Conservation (phyloP, 2,113 vertebrate species). For the Nibea albiflora region DNA sequence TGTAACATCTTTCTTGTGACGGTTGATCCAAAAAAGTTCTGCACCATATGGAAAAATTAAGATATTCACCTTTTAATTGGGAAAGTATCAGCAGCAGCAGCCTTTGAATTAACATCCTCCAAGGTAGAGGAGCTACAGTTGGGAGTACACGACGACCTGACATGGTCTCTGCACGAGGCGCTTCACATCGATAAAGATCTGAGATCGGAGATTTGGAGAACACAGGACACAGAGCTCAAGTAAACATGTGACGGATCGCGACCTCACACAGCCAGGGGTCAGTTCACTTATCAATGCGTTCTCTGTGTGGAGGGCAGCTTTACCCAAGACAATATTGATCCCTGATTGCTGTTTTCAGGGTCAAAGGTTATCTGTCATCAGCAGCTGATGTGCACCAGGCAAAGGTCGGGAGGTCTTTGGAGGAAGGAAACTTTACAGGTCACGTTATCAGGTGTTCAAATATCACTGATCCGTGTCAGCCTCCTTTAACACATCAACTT, state of each 20-base stretch:
- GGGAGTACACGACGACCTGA: constrained; percentile 2
- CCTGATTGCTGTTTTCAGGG: constrained; percentile 50
- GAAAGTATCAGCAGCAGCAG: too few relatives aligned
- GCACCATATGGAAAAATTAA: too few relatives aligned
- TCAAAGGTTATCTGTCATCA: constrained; percentile 68
- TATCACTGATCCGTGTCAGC: not conserved
- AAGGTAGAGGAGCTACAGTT: not conserved
- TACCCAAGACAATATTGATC: constrained; percentile 57
- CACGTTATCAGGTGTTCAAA: not conserved
- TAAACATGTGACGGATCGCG: constrained; percentile 45
- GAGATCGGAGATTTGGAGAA: constrained; percentile 2
- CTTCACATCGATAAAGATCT: constrained; percentile 37
- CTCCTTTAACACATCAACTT: too few relatives aligned
- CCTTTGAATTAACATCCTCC: not conserved
- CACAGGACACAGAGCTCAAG: constrained; percentile 28
- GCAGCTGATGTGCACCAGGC: constrained; percentile 28
- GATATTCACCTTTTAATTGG: too few relatives aligned
- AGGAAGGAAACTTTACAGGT: constrained; percentile 52
- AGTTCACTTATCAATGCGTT: constrained; percentile 42
- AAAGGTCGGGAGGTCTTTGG: constrained; percentile 39
- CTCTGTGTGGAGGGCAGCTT: constrained; percentile 25
- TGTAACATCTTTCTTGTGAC: too few relatives aligned
- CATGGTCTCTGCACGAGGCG: not conserved
- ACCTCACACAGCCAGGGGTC: constrained; percentile 41
- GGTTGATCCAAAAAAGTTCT: too few relatives aligned